Evolutionary conservation across 2,888 invertebrate species (phyloP), one percentile per base, ranked within the genome.

Genomic region (Iphiclides podalirius): DNA sequence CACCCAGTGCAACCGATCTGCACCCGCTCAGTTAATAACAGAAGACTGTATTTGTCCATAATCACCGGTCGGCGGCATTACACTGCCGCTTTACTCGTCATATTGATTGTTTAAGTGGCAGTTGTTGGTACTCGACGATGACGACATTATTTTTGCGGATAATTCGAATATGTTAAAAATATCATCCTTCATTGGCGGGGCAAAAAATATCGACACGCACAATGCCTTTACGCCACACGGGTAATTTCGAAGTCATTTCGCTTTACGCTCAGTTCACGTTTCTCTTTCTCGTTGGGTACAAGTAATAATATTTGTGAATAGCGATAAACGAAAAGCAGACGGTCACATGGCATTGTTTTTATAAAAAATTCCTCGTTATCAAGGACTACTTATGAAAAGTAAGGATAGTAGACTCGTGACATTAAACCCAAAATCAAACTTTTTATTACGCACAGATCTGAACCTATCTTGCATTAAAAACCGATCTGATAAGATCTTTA

Each of bases 91-190:
- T 45, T 45, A 55, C 43, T 44, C 38, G 50, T 52, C 48, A 45
- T 52, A 57, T 50, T 59, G 56, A 59, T 57, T 47, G 47, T 36
- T 4, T 57, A 59, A 59, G 53, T 57, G 54, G 47, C 40, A 42
- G 51, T 55, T 50, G 53, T 53, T n/a, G n/a, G n/a, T n/a, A 46
- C 39, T 45, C 41, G 41, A 38, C 50, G 54, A 52, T 53, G 52
- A 53, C 47, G 43, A 59, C 54, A 55, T 58, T 57, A 54, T 57
- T 48, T 52, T 42, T 46, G 35, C 52, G 31, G 37, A 49, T 49
- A 54, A 54, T 54, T 52, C 52, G 45, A 9, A 51, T 36, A 47
- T 52, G 47, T 55, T 52, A 41, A 58, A 28, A 56, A 56, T 51
- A 46, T 53, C 41, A 51, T 51, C 26, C 44, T 47, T 40, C 50